Evolutionary conservation across 2,888 invertebrate genomes (phyloP).

Genomic region (Andricus quercusramuli): DNA sequence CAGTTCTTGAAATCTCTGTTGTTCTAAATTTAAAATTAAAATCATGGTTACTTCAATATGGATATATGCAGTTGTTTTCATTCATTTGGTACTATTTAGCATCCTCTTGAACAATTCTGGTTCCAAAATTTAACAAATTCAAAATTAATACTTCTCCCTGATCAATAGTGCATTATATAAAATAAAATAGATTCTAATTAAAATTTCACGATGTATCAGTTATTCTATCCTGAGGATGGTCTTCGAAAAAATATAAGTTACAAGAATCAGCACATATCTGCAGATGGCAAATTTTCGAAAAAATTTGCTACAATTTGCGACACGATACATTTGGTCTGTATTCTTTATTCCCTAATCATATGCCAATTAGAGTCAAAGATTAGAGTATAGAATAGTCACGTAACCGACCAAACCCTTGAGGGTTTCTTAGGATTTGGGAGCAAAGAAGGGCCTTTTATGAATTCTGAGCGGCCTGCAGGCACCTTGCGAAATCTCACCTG

Average conservation of each 20-base stretch:
- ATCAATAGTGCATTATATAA: too few species aligned
- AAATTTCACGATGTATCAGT: too few species aligned
- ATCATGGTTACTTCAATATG: too few species aligned
- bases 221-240: too few species aligned
- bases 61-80: too few species aligned
- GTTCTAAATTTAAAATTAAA: too few species aligned
- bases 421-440: conserved; percentile 5
- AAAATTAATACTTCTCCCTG: too few species aligned
- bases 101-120: too few species aligned
- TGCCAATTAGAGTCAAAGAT: neutral
- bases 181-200: too few species aligned
- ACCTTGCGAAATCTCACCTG: conserved; percentile 57
- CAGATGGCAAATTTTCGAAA: neutral
- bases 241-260: too few species aligned
- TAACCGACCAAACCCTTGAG: conserved; percentile 3
- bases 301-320: neutral
- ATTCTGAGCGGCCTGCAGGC: conserved; percentile 2
- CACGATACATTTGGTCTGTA: neutral
- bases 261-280: neutral
- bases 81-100: too few species aligned
- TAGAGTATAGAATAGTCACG: conserved; percentile 1
- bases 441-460: conserved; percentile 23
- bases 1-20: neutral
- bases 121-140: too few species aligned
- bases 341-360: neutral